Evolutionary conservation across 2,888 invertebrate species (phyloP).

Genomic region (Drosophila sordidula): DNA sequence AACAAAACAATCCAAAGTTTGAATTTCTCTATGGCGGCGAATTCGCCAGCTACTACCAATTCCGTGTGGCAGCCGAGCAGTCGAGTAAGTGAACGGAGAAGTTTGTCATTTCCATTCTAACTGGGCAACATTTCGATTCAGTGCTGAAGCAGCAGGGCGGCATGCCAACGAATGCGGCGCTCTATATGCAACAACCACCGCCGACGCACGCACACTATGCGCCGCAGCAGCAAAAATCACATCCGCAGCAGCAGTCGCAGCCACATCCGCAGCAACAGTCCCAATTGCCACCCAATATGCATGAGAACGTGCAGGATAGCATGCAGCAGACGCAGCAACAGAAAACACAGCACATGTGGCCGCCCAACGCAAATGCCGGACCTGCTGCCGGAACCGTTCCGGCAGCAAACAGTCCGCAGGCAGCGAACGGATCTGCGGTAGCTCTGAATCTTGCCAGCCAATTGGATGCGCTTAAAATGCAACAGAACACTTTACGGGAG

Average conservation of each 20-base stretch:
- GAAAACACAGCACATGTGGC: constrained; percentile 65
- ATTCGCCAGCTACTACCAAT: constrained; percentile 97
- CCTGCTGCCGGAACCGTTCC: constrained; percentile 1
- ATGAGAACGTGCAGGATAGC: constrained; percentile 49
- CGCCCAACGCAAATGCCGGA: constrained; percentile 35
- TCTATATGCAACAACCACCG: constrained; percentile 67
- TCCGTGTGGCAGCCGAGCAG: constrained; percentile 97
- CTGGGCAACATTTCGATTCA: constrained; percentile 83
- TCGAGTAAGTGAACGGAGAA: constrained; percentile 89
- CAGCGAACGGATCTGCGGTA: constrained; percentile 62
- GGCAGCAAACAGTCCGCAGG: constrained; percentile 32
- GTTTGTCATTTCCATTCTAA: background rate
- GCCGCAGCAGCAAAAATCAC: constrained; percentile 66
- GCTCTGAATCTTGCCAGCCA: constrained; percentile 83
- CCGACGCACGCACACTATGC: constrained; percentile 67
- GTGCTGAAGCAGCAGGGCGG: constrained; percentile 90
- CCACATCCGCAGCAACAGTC: constrained; percentile 15
- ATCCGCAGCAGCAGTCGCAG: constrained; percentile 69
- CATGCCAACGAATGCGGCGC: constrained; percentile 79
- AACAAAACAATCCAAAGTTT: constrained; percentile 98
- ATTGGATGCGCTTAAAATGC: constrained; percentile 89
- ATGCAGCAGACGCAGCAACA: constrained; percentile 58
- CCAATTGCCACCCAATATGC: constrained; percentile 19
- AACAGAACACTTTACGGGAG: constrained; percentile 93
- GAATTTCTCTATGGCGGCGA: constrained; percentile 98